phyloP scores from a whole-genome alignment of 2,888 invertebrate genomes.

The Laothoe populi region DNA sequence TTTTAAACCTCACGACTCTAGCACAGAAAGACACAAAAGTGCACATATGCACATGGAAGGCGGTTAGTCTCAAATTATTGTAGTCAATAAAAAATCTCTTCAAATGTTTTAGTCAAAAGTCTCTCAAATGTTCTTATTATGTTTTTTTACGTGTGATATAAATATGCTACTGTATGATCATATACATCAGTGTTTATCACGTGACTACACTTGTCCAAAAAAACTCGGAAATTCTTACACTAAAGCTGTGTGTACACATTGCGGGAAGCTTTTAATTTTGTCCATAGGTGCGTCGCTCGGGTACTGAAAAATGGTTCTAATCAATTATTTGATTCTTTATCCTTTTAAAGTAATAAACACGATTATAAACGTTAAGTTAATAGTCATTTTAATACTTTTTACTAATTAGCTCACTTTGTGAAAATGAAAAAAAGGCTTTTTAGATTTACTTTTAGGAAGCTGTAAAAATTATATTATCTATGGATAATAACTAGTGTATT shows the following conservation, averaged over 20 bases:
- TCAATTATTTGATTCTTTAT: neutral
- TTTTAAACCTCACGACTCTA: too few species aligned
- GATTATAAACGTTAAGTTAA: neutral
- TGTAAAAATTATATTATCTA: too few species aligned
- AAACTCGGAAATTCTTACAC: conserved; percentile 3
- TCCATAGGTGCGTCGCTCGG: neutral
- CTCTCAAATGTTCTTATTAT: neutral
- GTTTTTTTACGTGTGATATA: neutral
- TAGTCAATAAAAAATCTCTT: neutral
- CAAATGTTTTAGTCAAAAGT: neutral
- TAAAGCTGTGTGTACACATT: conserved; percentile 1
- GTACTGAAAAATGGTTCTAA: neutral
- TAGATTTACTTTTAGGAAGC: too few species aligned
- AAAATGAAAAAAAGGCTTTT: too few species aligned
- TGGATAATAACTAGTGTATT: too few species aligned
- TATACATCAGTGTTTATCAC: conserved; percentile 9
- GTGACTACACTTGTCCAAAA: conserved; percentile 7
- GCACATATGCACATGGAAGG: too few species aligned
- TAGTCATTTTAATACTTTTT: too few species aligned
- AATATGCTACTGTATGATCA: neutral
- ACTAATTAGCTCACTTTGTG: neutral
- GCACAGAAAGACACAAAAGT: too few species aligned
- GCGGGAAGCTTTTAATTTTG: neutral
- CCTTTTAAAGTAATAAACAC: neutral
- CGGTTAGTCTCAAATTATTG: too few species aligned